These are phyloP conservation scores for Drosophila diplacantha DNA, from an alignment of 2,888 invertebrate species.

Conservation along the genomic window DNA sequence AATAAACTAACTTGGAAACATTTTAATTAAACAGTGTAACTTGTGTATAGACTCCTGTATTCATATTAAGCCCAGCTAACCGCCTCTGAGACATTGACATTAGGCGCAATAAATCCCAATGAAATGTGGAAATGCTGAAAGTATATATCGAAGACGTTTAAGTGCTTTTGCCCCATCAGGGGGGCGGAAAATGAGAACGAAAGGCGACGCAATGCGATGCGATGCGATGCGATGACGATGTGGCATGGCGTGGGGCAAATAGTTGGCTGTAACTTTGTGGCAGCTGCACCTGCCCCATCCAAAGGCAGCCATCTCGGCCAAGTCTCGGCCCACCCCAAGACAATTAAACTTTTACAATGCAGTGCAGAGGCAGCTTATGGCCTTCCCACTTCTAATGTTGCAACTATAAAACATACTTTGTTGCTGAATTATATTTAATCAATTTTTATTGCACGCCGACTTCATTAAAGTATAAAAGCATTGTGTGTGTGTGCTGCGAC, in stretches of 20 bases:
- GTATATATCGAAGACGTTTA: constrained; percentile 41
- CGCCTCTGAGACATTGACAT: constrained; percentile 24
- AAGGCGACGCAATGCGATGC: constrained; percentile 1
- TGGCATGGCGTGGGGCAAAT: constrained; percentile 36
- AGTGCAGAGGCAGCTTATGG: constrained; percentile 39
- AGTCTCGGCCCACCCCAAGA: constrained; percentile 22
- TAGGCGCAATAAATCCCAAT: constrained; percentile 40
- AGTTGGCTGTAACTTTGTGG: constrained; percentile 53
- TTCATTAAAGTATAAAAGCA: constrained; percentile 71
- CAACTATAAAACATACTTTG: constrained; percentile 70
- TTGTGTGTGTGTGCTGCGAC: constrained; percentile 21
- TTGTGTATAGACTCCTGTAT: neutral
- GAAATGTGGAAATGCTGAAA: constrained; percentile 35
- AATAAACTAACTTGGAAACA: neutral
- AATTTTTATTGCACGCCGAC: constrained; percentile 72
- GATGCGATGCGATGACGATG: neutral
- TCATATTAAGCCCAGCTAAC: neutral
- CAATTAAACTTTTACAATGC: constrained; percentile 68
- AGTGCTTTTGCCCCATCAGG: constrained; percentile 47
- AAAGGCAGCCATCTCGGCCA: constrained; percentile 1
- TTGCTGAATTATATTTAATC: constrained; percentile 73
- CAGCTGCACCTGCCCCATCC: constrained; percentile 46
- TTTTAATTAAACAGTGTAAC: neutral
- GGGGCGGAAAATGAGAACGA: constrained; percentile 31
- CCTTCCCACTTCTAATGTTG: constrained; percentile 55